Evolutionary conservation across 2,888 invertebrate species (phyloP), one percentile per base, ranked within the genome.

Genomic region (Sarcophaga variegata): DNA sequence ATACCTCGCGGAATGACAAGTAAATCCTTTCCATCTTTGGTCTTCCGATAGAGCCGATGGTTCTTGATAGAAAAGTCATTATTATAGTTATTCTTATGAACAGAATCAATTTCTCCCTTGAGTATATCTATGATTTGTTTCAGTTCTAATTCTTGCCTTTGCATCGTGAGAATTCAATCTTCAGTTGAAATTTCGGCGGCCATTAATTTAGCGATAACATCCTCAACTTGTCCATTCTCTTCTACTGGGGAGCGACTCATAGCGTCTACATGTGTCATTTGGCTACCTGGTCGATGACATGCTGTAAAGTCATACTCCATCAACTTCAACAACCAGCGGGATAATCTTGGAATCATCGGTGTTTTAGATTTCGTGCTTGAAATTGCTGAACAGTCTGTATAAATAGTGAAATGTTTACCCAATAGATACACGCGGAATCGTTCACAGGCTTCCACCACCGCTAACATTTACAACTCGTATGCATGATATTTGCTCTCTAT

Each of bases 391-490:
- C 83, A 59, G 72, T 20, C 20, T 20, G 1, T 20, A 20, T 20
- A 20, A 20, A 20, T 20, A 20, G 20, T 20, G 20, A 20, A 20
- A 20, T 20, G 20, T 20, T 20, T 20, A 20, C 20, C 20, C 20
- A 20, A 20, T 20, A 20, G 20, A 20, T 20, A 20, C 20, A 20
- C 20, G 20, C 91, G 64, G 85, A 92, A 92, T 75, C 91, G 91
- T 59, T 91, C 90, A 0, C 92, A 71, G 1, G 92, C 90, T 88
- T 90, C 82, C 12, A 92, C 89, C 8, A 92, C 87, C 0, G 91
- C 92, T 6, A 92, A 78, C 4, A 91, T 90, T 89, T 93, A 92
- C 3, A 93, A 81, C 64, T 92, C 91, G 79, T 92, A 93, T 27
- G 91, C 90, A 20, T 83, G 72, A 70, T 91, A 92, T 63, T 88